These are phyloP conservation scores for Sebastes oblongus DNA, from an alignment of 2,797 vertebrate species.

Conservation along the genomic window DNA sequence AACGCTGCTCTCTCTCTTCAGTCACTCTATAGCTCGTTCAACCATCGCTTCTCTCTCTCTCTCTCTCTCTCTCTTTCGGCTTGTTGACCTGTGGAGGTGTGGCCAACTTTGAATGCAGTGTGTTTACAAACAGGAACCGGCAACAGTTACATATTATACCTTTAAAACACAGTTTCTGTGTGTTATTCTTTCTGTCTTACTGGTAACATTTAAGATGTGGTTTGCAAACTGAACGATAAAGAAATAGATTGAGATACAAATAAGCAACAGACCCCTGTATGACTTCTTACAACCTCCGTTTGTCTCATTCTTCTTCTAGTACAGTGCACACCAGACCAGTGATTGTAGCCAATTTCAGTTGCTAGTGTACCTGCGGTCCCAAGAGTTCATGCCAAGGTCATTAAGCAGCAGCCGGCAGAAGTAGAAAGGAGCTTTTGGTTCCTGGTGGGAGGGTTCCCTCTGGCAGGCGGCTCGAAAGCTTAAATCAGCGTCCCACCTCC, in stretches of 20 bases:
- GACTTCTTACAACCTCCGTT: not conserved
- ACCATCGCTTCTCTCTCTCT: too few relatives aligned
- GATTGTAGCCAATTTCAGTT: not conserved
- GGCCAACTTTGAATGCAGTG: too few relatives aligned
- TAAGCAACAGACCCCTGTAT: not conserved
- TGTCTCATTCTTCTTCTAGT: not conserved
- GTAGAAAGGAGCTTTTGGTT: slow-evolving; percentile 92
- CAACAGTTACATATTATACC: too few relatives aligned
- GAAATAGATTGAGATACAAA: not conserved
- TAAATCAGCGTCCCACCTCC: slow-evolving; percentile 75
- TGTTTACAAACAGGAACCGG: too few relatives aligned
- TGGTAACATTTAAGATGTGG: not conserved
- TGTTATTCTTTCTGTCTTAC: not conserved
- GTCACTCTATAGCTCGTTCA: too few relatives aligned
- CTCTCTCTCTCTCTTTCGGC: too few relatives aligned
- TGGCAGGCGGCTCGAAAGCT: slow-evolving; percentile 82
- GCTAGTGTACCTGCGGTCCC: slow-evolving; percentile 92
- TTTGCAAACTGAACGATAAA: not conserved
- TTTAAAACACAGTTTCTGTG: not conserved
- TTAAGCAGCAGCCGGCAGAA: slow-evolving; percentile 94
- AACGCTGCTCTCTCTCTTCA: too few relatives aligned
- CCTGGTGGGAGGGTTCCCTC: slow-evolving; percentile 82
- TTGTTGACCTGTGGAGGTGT: too few relatives aligned
- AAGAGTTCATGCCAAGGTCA: slow-evolving; percentile 98
- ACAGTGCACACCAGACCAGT: not conserved